Conservation (phyloP, 2,113 vertebrate species). For the Anhinga rufa region DNA sequence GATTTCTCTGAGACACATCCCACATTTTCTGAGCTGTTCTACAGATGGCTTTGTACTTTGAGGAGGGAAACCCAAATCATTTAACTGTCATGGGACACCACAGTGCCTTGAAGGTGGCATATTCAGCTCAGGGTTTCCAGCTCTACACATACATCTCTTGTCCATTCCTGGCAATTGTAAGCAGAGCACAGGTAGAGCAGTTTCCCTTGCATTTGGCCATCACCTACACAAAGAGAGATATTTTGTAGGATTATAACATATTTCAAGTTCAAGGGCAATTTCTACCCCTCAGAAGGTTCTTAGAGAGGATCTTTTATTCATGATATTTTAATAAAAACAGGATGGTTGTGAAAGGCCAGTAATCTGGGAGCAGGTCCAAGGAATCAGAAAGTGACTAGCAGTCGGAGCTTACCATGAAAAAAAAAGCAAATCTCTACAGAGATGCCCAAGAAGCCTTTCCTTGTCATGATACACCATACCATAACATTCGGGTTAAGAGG, state of each 20-base stretch:
- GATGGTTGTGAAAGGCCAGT: neutral
- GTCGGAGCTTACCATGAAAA: neutral
- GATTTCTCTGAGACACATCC: neutral
- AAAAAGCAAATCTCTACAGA: neutral
- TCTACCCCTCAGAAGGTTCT: neutral
- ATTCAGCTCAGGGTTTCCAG: neutral
- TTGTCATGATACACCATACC: neutral
- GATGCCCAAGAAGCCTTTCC: neutral
- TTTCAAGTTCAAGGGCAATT: neutral
- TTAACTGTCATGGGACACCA: neutral
- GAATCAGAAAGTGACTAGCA: neutral
- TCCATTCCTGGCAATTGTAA: neutral
- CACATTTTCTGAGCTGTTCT: neutral
- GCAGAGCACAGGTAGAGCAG: neutral
- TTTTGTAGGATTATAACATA: neutral
- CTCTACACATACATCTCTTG: neutral
- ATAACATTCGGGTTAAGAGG: neutral
- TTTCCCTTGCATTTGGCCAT: neutral
- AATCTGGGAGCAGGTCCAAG: neutral
- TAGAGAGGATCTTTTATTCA: neutral
- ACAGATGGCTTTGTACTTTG: neutral
- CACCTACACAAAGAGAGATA: neutral
- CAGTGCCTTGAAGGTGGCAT: fast-evolving
- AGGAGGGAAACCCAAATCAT: neutral
- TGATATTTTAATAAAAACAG: neutral